Evolutionary conservation across 2,888 invertebrate species (phyloP).

Genomic region (Tanytarsus gracilentus): DNA sequence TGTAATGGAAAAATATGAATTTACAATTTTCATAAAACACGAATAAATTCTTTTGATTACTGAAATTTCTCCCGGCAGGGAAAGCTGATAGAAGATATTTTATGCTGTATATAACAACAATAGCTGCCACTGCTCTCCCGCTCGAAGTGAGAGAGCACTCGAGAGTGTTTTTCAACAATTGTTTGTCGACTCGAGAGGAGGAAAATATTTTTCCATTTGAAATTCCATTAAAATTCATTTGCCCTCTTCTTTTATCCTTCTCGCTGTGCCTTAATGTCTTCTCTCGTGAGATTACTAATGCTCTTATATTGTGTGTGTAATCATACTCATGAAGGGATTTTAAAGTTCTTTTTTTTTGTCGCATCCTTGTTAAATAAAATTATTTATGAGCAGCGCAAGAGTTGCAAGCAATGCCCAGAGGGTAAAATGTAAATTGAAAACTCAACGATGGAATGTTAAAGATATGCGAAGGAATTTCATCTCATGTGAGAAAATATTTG

Average conservation of each 20-base stretch:
- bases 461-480: too few species aligned
- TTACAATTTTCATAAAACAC: conserved; percentile 21
- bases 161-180: conserved; percentile 13
- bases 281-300: neutral
- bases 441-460: too few species aligned
- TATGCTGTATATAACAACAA: neutral
- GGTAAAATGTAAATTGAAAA: too few species aligned
- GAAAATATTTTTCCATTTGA: neutral
- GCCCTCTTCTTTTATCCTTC: neutral
- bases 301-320: neutral
- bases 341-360: too few species aligned
- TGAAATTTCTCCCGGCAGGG: neutral
- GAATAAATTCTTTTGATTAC: conserved; percentile 15
- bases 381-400: too few species aligned
- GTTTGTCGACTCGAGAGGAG: too few species aligned
- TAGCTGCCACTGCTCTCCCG: too few species aligned
- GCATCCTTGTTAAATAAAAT: too few species aligned
- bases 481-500: too few species aligned
- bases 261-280: neutral
- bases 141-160: neutral
- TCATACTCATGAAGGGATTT: too few species aligned
- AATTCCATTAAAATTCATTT: conserved; percentile 15
- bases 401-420: too few species aligned
- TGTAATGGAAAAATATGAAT: conserved; percentile 23
- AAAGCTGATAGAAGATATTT: neutral